These are phyloP conservation scores for Serilophus lunatus DNA, from an alignment of 2,113 vertebrate species.

Conservation along the genomic window DNA sequence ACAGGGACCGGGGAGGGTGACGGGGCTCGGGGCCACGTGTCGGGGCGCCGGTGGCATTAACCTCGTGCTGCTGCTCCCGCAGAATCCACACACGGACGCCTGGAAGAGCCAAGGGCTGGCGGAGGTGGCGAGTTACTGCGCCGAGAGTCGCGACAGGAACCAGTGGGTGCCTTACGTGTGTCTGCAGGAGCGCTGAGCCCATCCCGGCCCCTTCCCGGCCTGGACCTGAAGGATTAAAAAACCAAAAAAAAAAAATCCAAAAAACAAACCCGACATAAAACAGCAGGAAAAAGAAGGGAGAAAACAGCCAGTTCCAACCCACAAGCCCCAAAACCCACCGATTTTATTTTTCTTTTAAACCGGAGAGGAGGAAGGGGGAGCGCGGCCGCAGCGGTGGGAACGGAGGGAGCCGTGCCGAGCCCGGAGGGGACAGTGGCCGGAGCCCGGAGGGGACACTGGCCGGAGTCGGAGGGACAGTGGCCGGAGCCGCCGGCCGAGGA, in stretches of 20 bases:
- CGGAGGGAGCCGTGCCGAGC: background rate
- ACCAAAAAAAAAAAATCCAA: background rate
- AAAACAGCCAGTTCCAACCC: background rate
- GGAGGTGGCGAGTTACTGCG: slow-evolving; percentile 85
- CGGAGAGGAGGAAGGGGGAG: background rate
- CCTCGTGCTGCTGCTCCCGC: background rate
- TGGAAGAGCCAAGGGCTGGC: slow-evolving; percentile 82
- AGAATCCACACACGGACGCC: slow-evolving; percentile 84
- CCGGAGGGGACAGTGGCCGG: background rate
- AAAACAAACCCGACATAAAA: background rate
- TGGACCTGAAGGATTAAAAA: background rate
- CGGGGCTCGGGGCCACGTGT: background rate
- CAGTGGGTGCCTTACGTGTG: slow-evolving; percentile 88
- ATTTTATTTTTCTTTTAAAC: background rate
- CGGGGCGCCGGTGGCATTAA: rapidly evolving
- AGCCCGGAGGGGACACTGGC: background rate
- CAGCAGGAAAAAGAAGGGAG: background rate
- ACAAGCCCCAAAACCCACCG: background rate
- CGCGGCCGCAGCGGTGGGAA: background rate
- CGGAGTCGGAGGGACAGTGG: background rate
- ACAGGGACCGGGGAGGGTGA: background rate
- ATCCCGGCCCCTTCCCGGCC: background rate
- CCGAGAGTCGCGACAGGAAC: slow-evolving; percentile 85
- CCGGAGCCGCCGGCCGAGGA: background rate
- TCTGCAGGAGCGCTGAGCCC: slow-evolving; percentile 84